Evolutionary conservation across 1,140 invertebrate genomes (phyloP).

Genomic region (Hyles euphorbiae): DNA sequence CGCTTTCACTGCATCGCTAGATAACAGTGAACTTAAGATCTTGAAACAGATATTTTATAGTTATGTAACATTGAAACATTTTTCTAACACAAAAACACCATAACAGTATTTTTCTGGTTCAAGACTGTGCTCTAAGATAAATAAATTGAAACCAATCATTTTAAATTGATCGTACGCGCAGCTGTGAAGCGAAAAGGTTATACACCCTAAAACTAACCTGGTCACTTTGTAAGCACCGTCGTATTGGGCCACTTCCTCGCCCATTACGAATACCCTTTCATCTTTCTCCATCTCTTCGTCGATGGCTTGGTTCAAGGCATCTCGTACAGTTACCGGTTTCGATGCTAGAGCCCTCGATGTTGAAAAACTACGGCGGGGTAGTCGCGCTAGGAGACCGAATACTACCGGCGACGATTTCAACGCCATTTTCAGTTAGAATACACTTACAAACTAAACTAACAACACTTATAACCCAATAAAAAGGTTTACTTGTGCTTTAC

Average conservation of each 20-base stretch:
- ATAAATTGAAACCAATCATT: too few relatives aligned
- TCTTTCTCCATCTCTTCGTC: constrained; percentile 98
- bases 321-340: constrained; percentile 93
- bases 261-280: constrained; percentile 94
- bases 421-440: constrained; percentile 55
- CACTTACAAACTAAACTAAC: constrained; percentile 24
- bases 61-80: constrained; percentile 39
- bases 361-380: constrained; percentile 55
- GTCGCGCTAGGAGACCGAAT: constrained; percentile 40
- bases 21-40: constrained; percentile 21
- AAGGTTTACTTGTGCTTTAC: constrained; percentile 27
- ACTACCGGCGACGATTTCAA: constrained; percentile 64
- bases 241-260: constrained; percentile 99
- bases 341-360: constrained; percentile 66
- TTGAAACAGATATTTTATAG: constrained; percentile 37
- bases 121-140: too few relatives aligned
- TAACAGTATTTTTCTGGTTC: too few relatives aligned
- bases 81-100: background rate
- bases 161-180: too few relatives aligned
- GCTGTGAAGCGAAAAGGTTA: constrained; percentile 3
- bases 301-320: constrained; percentile 97
- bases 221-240: constrained; percentile 98
- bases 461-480: constrained; percentile 24
- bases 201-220: constrained; percentile 38
- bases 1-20: background rate